phyloP scores from a whole-genome alignment of 2,888 invertebrate species.

The Caenorhabditis becei region DNA sequence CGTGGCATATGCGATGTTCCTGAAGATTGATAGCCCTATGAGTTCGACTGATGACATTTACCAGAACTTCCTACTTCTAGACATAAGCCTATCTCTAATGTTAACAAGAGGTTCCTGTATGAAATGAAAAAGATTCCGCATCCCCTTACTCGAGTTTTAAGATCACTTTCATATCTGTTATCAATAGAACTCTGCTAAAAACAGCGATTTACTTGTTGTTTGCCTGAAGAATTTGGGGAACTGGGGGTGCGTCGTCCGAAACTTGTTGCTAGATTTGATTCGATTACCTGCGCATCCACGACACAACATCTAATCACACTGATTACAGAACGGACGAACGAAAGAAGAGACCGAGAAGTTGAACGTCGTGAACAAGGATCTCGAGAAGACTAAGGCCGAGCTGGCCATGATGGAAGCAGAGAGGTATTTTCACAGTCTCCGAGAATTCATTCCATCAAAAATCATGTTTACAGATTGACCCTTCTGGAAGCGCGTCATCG shows the following conservation, averaged over 20 bases:
- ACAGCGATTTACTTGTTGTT: slow-evolving; percentile 13
- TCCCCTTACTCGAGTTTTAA: too few relatives aligned
- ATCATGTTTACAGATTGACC: slow-evolving; percentile 52
- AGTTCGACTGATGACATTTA: slow-evolving; percentile 12
- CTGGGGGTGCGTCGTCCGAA: slow-evolving; percentile 25
- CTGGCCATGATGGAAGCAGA: slow-evolving; percentile 61
- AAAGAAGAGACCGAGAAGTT: slow-evolving; percentile 59
- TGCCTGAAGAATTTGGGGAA: slow-evolving; percentile 25
- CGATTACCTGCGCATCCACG: slow-evolving; percentile 33
- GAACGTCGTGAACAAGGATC: slow-evolving; percentile 49
- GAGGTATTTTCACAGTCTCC: slow-evolving; percentile 20
- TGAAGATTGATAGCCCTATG: slow-evolving; percentile 36
- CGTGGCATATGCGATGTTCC: slow-evolving; percentile 20
- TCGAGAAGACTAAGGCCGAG: slow-evolving; percentile 62
- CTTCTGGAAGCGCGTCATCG: slow-evolving; percentile 62
- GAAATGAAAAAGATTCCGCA: too few relatives aligned
- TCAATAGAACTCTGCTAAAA: background rate
- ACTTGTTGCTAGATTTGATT: slow-evolving; percentile 48
- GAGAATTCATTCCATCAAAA: slow-evolving; percentile 3
- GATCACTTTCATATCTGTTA: background rate
- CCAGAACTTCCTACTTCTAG: too few relatives aligned
- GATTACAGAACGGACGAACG: slow-evolving; percentile 45
- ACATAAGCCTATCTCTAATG: too few relatives aligned
- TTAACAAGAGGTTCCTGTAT: too few relatives aligned
- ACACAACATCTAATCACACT: background rate